phyloP scores from a whole-genome alignment of 1,140 invertebrate genomes.

The Dreissena rostriformis region DNA sequence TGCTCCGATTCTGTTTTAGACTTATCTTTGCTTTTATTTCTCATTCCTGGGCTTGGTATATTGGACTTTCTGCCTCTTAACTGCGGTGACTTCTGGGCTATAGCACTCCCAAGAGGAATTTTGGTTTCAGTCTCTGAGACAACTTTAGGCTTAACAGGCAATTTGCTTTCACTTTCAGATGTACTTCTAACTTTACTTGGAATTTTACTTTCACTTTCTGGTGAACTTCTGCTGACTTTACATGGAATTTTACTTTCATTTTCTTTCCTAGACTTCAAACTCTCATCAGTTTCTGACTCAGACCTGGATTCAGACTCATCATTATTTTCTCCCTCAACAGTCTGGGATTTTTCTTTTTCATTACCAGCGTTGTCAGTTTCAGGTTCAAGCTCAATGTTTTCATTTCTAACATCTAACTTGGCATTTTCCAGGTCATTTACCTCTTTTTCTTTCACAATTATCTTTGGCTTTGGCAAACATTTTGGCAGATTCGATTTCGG shows the following conservation, averaged over 20 bases:
- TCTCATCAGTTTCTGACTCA: too few relatives aligned
- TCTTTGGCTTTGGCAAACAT: slow-evolving; percentile 24
- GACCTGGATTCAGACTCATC: too few relatives aligned
- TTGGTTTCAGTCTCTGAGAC: slow-evolving; percentile 12
- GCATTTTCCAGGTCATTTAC: neutral
- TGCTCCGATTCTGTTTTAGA: neutral
- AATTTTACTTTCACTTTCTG: neutral
- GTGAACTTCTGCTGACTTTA: too few relatives aligned
- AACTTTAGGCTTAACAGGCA: neutral
- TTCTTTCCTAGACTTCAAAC: too few relatives aligned
- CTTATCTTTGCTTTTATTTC: slow-evolving; percentile 36
- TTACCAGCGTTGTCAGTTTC: too few relatives aligned
- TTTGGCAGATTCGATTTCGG: slow-evolving; percentile 44
- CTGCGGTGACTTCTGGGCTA: slow-evolving; percentile 44
- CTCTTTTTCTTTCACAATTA: slow-evolving; percentile 10
- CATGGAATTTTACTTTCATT: too few relatives aligned
- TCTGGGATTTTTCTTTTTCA: too few relatives aligned
- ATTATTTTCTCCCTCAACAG: too few relatives aligned
- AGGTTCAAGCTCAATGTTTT: too few relatives aligned
- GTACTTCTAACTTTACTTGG: neutral
- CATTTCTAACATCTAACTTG: too few relatives aligned
- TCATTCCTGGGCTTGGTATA: slow-evolving; percentile 46
- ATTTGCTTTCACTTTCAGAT: slow-evolving; percentile 10
- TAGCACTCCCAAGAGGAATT: slow-evolving; percentile 27
- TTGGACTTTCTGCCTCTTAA: slow-evolving; percentile 47